Percentiles rank a stretch among this genome's conserved stretches.
Evolutionary conservation across 2,797 vertebrate genomes (phyloP).

Genomic region (Centropyge bicolor): DNA sequence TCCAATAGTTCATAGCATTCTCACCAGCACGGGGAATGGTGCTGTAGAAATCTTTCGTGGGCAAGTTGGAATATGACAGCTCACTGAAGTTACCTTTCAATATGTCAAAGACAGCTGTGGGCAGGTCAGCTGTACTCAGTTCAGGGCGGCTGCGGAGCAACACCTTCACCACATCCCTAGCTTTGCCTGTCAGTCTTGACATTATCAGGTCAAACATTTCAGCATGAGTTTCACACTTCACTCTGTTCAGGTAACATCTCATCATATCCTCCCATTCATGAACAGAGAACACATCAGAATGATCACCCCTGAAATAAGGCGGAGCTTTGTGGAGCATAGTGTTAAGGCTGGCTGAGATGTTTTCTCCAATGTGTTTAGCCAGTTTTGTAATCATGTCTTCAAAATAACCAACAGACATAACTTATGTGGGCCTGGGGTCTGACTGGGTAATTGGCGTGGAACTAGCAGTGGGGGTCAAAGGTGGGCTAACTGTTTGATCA

Average conservation of each 20-base stretch:
- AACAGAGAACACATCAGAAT: neutral
- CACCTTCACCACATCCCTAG: constrained; percentile 15
- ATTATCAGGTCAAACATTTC: constrained; percentile 20
- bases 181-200: constrained; percentile 20
- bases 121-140: accelerated
- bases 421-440: neutral
- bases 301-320: neutral
- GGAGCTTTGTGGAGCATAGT: neutral
- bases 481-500: neutral
- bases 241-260: neutral
- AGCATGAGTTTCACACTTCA: neutral
- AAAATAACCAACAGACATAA: neutral
- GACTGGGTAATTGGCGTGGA: neutral
- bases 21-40: neutral
- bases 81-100: constrained; percentile 12
- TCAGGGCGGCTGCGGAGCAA: neutral
- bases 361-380: neutral
- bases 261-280: constrained; percentile 21
- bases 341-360: neutral
- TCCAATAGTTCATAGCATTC: constrained; percentile 29
- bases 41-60: constrained; percentile 4
- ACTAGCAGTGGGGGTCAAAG: neutral
- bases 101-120: constrained; percentile 9
- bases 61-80: constrained; percentile 14
- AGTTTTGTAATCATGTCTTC: neutral